Evolutionary conservation across 1,140 invertebrate species (phyloP), one percentile per base, ranked within the genome.

Genomic region (Drosophila mojavensis): DNA sequence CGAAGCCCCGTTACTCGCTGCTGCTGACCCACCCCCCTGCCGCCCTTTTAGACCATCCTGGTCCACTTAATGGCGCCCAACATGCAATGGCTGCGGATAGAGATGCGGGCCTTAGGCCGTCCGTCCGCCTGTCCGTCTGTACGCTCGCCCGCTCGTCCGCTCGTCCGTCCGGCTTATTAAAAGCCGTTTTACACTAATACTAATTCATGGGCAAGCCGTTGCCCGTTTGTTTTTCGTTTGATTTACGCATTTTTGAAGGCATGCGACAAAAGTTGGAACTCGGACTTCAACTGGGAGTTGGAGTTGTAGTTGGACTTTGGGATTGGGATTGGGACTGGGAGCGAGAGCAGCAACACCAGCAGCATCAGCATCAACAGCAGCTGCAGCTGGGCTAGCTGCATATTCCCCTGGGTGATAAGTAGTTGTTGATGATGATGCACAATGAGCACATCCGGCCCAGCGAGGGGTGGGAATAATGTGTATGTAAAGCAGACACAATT

Each of bases 381-480:
- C 58, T 68, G 64, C 70, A 39, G 36, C 36, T 30, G 28, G 70
- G 30, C 56, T 51, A n/a, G 33, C 53, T 47, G 33, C 60, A 65
- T 48, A 73, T 73, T 68, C 64, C 64, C 70, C 48, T 54, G 55
- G 59, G 45, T 58, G 64, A 50, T 81, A 81, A 83, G 80, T 81
- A 66, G 65, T 79, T 47, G 80, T 81, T 63, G 65, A 81, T 39
- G 79, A 75, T 63, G 64, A 81, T 55, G 79, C 79, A 81, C 79
- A 81, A 81, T 83, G 75, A 83, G 80, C 61, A 75, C 76, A 81
- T 81, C 79, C 79, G 79, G 79, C 65, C 55, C 59, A 39, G 79
- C 39, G n/a, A 43, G 59, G 48, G 59, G 36, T 51, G 48, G 68
- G 5, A 39, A 39, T 39, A 36, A 36, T 36, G 9, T 36, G 33